A percentile compares a stretch with the other conserved stretches of the same genome.
phyloP scores from a whole-genome alignment of 2,797 vertebrate genomes.

The Lagocephalus sceleratus region DNA sequence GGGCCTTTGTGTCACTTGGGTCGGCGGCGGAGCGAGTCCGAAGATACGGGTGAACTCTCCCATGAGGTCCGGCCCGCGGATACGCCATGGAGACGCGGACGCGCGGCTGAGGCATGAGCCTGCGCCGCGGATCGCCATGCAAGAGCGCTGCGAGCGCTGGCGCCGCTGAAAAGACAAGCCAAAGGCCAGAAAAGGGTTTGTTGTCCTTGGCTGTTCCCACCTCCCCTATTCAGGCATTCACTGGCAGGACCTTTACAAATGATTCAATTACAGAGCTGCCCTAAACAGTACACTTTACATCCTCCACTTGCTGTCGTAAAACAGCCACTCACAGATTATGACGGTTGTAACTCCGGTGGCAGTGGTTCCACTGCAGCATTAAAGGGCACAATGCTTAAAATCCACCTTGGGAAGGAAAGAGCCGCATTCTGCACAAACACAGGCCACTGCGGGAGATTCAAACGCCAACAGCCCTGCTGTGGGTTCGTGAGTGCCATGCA shows the following conservation, averaged over 20 bases:
- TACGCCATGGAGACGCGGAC: conserved; percentile 63
- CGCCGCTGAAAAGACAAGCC: conserved; percentile 26
- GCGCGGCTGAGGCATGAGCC: conserved; percentile 60
- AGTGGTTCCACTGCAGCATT: conserved; percentile 3
- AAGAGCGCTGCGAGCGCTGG: conserved; percentile 24
- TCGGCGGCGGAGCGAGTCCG: conserved; percentile 58
- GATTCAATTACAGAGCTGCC: conserved; percentile 19
- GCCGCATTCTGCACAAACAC: too few relatives aligned
- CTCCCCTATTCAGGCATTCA: conserved; percentile 32
- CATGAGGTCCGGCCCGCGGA: conserved; percentile 73
- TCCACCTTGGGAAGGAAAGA: background rate
- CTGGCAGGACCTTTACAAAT: conserved; percentile 18
- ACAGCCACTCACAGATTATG: background rate
- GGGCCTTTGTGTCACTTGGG: conserved; percentile 72
- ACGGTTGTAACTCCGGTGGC: background rate
- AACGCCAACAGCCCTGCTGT: too few relatives aligned
- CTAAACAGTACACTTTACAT: conserved; percentile 20
- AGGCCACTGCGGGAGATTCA: too few relatives aligned
- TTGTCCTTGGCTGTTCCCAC: conserved; percentile 31
- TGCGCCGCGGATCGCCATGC: conserved; percentile 20
- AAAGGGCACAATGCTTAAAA: background rate
- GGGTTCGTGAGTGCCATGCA: too few relatives aligned
- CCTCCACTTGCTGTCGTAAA: conserved; percentile 4
- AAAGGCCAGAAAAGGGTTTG: conserved; percentile 40
- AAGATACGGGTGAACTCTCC: conserved; percentile 74